A percentile compares a stretch with the other conserved stretches of the same genome.
Evolutionary conservation across 2,888 invertebrate species (phyloP).

Genomic region (Leucoma salicis): DNA sequence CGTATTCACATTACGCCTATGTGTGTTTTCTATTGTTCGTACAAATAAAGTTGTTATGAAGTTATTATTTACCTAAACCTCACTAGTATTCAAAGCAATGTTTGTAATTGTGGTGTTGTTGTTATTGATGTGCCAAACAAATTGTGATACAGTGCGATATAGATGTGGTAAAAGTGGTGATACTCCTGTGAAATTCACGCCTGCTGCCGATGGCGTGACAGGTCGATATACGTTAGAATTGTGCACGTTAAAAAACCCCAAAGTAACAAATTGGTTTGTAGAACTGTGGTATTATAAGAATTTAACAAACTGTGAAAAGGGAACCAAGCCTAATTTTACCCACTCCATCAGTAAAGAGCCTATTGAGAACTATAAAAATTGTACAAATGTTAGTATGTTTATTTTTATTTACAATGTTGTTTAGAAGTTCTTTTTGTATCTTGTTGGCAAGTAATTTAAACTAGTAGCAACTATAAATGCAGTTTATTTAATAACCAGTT

Average conservation of each 20-base stretch:
- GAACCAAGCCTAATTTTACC: constrained; percentile 1
- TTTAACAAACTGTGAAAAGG: not conserved
- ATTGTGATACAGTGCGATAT: constrained; percentile 20
- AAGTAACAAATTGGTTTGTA: constrained; percentile 39
- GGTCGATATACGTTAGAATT: constrained; percentile 53
- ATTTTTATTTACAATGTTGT: not conserved
- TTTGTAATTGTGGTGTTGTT: constrained; percentile 34
- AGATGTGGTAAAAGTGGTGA: constrained; percentile 36
- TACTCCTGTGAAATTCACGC: constrained; percentile 31
- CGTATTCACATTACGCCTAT: too few species aligned
- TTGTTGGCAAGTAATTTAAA: too few species aligned
- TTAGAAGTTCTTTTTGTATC: too few species aligned
- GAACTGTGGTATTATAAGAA: constrained; percentile 20
- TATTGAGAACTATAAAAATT: constrained; percentile 30
- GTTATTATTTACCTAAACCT: constrained; percentile 36
- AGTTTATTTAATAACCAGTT: not conserved
- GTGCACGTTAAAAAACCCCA: constrained; percentile 37
- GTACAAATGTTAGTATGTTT: constrained; percentile 46
- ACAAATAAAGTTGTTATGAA: constrained; percentile 24
- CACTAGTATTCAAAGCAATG: constrained; percentile 29
- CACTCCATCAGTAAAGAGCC: constrained; percentile 18
- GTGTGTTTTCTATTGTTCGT: too few species aligned
- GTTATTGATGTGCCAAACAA: constrained; percentile 25
- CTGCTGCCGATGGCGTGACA: constrained; percentile 32
- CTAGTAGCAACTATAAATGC: too few species aligned